These are phyloP conservation scores for Zaprionus ghesquierei DNA, from an alignment of 1,140 invertebrate genomes.

Conservation along the genomic window DNA sequence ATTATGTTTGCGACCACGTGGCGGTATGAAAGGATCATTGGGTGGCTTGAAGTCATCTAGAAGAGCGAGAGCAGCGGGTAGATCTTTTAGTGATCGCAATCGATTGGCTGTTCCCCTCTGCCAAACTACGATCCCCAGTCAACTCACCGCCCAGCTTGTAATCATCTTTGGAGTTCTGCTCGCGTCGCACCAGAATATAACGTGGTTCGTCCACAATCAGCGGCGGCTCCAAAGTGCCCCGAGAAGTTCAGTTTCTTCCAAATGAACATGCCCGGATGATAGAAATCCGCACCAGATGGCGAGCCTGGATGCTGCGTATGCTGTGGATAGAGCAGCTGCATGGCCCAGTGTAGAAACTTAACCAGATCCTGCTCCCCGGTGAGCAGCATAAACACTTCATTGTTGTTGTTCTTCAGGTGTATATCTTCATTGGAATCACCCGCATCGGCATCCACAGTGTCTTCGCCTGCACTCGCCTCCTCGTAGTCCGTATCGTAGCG, in stretches of 20 bases:
- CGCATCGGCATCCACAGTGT: background rate
- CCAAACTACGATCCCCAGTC: background rate
- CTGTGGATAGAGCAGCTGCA: slow-evolving; percentile 70
- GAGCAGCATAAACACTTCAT: slow-evolving; percentile 71
- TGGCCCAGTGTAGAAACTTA: slow-evolving; percentile 75
- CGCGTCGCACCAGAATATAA: slow-evolving; percentile 71
- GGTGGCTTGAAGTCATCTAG: slow-evolving; percentile 42
- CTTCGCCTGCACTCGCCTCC: slow-evolving; percentile 5
- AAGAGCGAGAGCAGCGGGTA: background rate
- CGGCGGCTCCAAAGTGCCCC: slow-evolving; percentile 70
- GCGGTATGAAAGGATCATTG: slow-evolving; percentile 77
- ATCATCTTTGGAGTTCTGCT: slow-evolving; percentile 58
- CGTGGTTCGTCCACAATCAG: slow-evolving; percentile 76
- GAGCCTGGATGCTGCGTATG: slow-evolving; percentile 15
- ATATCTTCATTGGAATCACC: slow-evolving; percentile 26
- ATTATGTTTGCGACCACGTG: slow-evolving; percentile 74
- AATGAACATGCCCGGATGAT: slow-evolving; percentile 71
- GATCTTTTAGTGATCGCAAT: background rate
- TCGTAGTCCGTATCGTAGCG: background rate
- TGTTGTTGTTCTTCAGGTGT: slow-evolving; percentile 29
- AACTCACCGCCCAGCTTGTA: slow-evolving; percentile 59
- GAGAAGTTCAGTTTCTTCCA: slow-evolving; percentile 80
- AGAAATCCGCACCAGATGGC: slow-evolving; percentile 53
- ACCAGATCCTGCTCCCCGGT: slow-evolving; percentile 73
- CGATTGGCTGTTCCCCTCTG: too few relatives aligned